Conservation (phyloP, 2,797 vertebrate species). For the Momotus momota region DNA sequence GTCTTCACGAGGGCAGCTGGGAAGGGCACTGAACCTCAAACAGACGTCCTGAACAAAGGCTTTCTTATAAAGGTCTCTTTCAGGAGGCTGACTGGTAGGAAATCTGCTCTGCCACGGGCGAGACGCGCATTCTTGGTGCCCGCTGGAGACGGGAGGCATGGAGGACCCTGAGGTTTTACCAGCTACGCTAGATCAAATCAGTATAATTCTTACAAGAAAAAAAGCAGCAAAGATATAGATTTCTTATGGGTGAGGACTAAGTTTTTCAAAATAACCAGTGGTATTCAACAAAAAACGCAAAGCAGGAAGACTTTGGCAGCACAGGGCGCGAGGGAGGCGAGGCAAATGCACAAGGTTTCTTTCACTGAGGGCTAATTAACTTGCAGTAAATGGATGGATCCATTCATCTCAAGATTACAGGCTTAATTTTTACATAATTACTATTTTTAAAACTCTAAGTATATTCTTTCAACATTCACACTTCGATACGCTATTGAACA, state of each 20-base stretch:
- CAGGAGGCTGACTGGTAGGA: slow-evolving; percentile 18
- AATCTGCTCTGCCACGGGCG: not conserved
- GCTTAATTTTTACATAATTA: not conserved
- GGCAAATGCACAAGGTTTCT: not conserved
- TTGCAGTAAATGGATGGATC: not conserved
- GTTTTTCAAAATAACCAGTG: not conserved
- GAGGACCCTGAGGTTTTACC: not conserved
- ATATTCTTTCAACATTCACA: not conserved
- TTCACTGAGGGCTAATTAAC: slow-evolving; percentile 16
- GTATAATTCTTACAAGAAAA: not conserved
- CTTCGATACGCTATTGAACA: not conserved
- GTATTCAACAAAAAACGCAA: not conserved
- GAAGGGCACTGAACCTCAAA: slow-evolving; percentile 32
- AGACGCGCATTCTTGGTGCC: not conserved
- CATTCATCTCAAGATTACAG: not conserved
- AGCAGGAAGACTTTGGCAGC: slow-evolving; percentile 14
- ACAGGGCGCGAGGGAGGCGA: not conserved
- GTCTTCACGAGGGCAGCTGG: slow-evolving; percentile 34
- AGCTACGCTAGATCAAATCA: not conserved
- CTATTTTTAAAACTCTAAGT: not conserved
- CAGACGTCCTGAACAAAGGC: slow-evolving; percentile 7
- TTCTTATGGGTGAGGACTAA: not conserved
- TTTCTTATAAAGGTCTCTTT: slow-evolving; percentile 38
- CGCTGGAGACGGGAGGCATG: not conserved
- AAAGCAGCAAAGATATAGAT: not conserved